Conservation (phyloP, 1,140 invertebrate species). For the Mya arenaria region DNA sequence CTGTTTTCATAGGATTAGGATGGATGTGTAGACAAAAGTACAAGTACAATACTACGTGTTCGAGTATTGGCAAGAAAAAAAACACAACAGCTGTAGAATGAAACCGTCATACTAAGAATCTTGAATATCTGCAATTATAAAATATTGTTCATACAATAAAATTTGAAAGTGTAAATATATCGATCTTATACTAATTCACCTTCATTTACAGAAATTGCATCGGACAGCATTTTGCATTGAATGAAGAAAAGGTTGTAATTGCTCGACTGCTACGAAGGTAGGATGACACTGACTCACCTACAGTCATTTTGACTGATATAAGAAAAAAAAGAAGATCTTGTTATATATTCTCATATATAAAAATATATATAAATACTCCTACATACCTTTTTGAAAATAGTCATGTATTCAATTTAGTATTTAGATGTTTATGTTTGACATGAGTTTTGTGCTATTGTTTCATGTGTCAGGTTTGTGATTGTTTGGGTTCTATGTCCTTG, state of each 20-base stretch:
- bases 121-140: background rate
- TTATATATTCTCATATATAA: background rate
- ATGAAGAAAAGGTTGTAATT: slow-evolving; percentile 74
- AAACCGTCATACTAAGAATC: background rate
- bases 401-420: background rate
- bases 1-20: too few species aligned
- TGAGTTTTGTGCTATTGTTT: background rate
- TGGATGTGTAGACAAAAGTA: background rate
- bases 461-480: background rate
- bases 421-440: background rate
- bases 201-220: slow-evolving; percentile 72
- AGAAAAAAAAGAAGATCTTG: background rate
- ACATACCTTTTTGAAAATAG: background rate
- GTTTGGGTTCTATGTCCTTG: background rate
- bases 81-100: background rate
- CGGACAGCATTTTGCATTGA: slow-evolving; percentile 73
- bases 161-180: background rate
- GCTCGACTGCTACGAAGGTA: slow-evolving; percentile 62
- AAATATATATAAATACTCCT: background rate
- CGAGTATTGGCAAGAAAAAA: background rate
- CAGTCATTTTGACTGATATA: background rate
- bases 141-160: background rate
- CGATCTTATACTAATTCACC: background rate
- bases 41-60: background rate
- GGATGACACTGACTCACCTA: too few species aligned